Base-by-base conservation (phyloP, 2,888 invertebrate genomes). In the Spilosoma lubricipeda region DNA sequence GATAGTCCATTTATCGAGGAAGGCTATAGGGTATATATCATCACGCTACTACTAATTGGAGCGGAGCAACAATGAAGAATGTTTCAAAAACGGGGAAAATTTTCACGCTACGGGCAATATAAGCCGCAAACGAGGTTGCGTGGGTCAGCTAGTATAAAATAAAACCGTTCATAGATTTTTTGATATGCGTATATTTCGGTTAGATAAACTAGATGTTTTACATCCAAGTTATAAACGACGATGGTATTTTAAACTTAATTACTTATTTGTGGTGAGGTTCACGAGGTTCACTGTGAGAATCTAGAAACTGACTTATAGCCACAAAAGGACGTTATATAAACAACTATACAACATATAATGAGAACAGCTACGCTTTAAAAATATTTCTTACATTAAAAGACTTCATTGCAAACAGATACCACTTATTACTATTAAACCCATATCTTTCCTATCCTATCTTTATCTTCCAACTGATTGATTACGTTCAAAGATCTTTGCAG, bases 381-480 rank as follows among this genome's bases (percentile, higher is more conserved):
- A 63, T 63, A 63, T 27, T 8, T 63, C 63, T 63, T 63, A 30
- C 30, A 63, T 1, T 3, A 27, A 59, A 4, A 13, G 18, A 30
- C 5, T 63, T 30, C 15, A 30, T 63, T 63, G 13, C 15, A 63
- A 63, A 27, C 30, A 59, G 27, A 59, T 63, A 18, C 20, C 5
- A n/a, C 36, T 15, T 23, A 33, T 69, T 33, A 56, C 39, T 70
- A 18, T 87, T 76, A 5, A 30, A 79, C 71, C 95, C 95, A 96
- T 64, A 96, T 82, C 80, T 92, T 91, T 2, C 87, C 91, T 76
- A 96, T n/a, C n/a, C n/a, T 87, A 5, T 92, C 90, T 77, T 89
- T 84, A 71, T 88, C 77, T 67, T 88, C 85, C 27, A 92, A 88
- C 20, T 85, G 83, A 27, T 92, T 81, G 27, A 96, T 86, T 27